Percentiles rank a stretch among this genome's conserved stretches.
Conservation (phyloP, 2,797 vertebrate genomes). For the Danionella dracula region DNA sequence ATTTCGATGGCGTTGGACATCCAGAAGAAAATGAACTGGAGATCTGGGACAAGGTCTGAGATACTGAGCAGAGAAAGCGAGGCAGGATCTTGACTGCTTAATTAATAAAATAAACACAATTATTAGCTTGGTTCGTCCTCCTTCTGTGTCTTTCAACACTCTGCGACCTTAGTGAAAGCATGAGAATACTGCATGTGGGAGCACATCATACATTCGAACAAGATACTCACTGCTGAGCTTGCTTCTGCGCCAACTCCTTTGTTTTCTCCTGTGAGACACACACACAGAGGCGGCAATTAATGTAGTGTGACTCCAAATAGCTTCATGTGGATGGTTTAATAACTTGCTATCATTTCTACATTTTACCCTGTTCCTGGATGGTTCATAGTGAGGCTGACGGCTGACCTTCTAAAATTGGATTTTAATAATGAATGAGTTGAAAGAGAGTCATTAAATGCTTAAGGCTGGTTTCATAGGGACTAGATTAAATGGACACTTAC, state of each 20-base stretch:
- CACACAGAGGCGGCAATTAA: slow-evolving; percentile 51
- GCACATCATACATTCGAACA: slow-evolving; percentile 49
- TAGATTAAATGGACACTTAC: background rate
- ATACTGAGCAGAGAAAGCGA: slow-evolving; percentile 76
- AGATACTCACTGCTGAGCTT: slow-evolving; percentile 91
- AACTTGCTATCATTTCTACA: background rate
- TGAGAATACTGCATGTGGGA: slow-evolving; percentile 12
- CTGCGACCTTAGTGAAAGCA: slow-evolving; percentile 5
- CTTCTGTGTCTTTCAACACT: background rate
- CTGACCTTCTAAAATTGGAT: slow-evolving; percentile 44
- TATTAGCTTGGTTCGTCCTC: background rate
- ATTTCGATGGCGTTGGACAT: slow-evolving; percentile 95
- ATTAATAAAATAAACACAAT: slow-evolving; percentile 3
- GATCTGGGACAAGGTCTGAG: slow-evolving; percentile 83
- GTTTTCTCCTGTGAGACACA: slow-evolving; percentile 83
- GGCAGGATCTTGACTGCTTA: slow-evolving; percentile 81
- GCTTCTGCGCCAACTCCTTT: slow-evolving; percentile 92
- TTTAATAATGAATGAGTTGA: slow-evolving; percentile 46
- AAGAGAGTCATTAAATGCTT: slow-evolving; percentile 27
- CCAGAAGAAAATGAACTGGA: slow-evolving; percentile 93
- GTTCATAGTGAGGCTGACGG: slow-evolving; percentile 26
- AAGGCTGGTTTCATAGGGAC: background rate
- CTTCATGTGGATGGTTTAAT: slow-evolving; percentile 47
- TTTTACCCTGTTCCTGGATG: background rate
- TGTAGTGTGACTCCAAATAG: slow-evolving; percentile 65